Percentiles rank a stretch among this genome's conserved stretches.
Evolutionary conservation across 2,797 vertebrate species (phyloP).

Genomic region (Falco biarmicus): DNA sequence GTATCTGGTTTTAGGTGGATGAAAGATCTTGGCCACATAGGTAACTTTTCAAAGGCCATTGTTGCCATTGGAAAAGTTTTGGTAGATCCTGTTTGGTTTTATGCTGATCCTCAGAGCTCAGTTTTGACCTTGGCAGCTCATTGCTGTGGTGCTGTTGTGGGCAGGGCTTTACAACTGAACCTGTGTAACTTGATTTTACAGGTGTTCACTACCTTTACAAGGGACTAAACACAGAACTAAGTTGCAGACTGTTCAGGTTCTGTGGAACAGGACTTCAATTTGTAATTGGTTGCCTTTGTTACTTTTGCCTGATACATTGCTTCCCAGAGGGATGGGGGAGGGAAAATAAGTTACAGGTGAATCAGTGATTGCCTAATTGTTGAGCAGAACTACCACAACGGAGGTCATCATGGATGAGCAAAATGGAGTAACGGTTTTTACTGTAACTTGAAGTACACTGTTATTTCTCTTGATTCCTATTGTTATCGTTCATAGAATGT

Average conservation of each 20-base stretch:
- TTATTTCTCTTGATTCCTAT: background rate
- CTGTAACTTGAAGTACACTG: background rate
- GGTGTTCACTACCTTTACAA: background rate
- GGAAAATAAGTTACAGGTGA: background rate
- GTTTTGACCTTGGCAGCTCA: background rate
- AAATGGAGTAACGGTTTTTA: background rate
- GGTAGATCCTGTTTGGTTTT: background rate
- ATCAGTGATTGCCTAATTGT: background rate
- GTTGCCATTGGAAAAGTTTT: background rate
- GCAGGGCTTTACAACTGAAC: background rate
- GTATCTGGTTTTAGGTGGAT: background rate
- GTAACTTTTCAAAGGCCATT: background rate
- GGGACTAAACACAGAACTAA: background rate
- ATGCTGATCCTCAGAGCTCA: accelerated
- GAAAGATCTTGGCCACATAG: background rate
- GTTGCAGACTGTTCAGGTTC: background rate
- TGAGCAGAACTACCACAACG: background rate
- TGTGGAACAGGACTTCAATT: background rate
- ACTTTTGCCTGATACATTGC: background rate
- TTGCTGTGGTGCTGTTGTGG: background rate
- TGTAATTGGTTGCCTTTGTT: background rate
- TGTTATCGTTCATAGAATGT: accelerated
- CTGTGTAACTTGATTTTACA: background rate
- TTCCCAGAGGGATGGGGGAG: background rate
- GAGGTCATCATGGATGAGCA: accelerated